Evolutionary conservation across 2,113 vertebrate genomes (phyloP), one percentile per base, ranked within the genome.

Genomic region (Macquaria ambigua): DNA sequence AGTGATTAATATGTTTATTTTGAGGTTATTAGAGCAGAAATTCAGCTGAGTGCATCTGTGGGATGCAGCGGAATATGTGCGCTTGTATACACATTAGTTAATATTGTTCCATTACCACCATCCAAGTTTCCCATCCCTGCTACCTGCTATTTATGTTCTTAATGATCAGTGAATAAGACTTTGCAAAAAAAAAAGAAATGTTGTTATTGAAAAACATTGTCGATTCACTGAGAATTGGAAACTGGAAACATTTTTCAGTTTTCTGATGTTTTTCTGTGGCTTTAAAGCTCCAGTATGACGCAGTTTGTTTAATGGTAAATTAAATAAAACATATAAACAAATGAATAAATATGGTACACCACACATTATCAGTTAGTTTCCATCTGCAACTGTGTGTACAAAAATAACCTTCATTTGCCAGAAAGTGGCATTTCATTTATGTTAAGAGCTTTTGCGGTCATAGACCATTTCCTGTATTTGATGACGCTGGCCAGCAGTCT

Each of bases 1-100:
- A 71, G 43, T 63, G 63, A 87, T 66, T 61, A 61, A 62, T 84
- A 53, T 80, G 63, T 71, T 84, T 82, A 61, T 74, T 73, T 61
- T 59, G n/a, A 39, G 55, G 25, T 67, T 80, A 81, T 61, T 62
- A 16, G 11, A 87, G 75, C 50, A 39, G 23, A 52, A 62, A 59
- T 59, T 28, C 31, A 3, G 4, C 23, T 46, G 23, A 77, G 4
- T 69, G 48, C 23, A 39, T 31, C 21, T 50, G 37, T 11, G 15
- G 39, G 58, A 50, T 68, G 62, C 62, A 59, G 5, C 1, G 1
- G 23, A 31, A 64, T 43, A 4, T 58, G 14, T 4, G 14, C 1
- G 0, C 43, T 46, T 46, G 31, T 56, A 11, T 58, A 41, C 16
- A 28, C 55, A 34, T 39, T 11, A 25, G 6, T 67, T 68, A 15